Base-by-base conservation (phyloP, 2,888 invertebrate species). In the Drosophila mercatorum region DNA sequence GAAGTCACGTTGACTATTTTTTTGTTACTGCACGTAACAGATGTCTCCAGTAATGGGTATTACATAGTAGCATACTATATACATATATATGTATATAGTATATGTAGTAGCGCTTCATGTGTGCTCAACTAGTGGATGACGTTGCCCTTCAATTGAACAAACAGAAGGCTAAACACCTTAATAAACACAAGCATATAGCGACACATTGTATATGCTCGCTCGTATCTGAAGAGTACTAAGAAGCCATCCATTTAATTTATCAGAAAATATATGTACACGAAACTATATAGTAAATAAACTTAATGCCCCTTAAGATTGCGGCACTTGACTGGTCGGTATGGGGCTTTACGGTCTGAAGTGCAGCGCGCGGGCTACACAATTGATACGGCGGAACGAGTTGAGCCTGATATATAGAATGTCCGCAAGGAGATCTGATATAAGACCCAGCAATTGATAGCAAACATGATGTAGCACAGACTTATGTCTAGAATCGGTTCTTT, bases 201-300 rank as follows among this genome's bases (percentile, higher is more conserved):
- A 8, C 34, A 26, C 22, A 12, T 51, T 22, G 17, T 55, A 28
- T 41, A 28, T 31, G 41, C 28, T 22, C 14, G 1, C 28, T 17
- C 55, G 28, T 26, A 55, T 31, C 40, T 55, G 6, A 41, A n/a
- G 28, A 28, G 28, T 41, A 41, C 55, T 55, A 17, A 63, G 70
- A 75, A 58, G 49, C 74, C 85, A 87, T 83, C 82, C 82, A 84
- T 83, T 82, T 53, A 62, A 84, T 84, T 83, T 81, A 79, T 84
- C 80, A 66, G 61, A 49, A 71, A 79, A 68, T 79, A 76, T 59
- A 41, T 67, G 12, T 38, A 47, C 38, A 49, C 10, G n/a, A n/a
- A 28, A n/a, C 38, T 28, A 59, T 22, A 67, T 74, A 17, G 17
- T 17, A 84, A 81, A 78, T 73, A 81, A 67, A 75, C 67, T 73